Percentiles rank a stretch among this genome's conserved stretches.
Conservation (phyloP, 2,888 invertebrate species). For the Drosophila prolongata region DNA sequence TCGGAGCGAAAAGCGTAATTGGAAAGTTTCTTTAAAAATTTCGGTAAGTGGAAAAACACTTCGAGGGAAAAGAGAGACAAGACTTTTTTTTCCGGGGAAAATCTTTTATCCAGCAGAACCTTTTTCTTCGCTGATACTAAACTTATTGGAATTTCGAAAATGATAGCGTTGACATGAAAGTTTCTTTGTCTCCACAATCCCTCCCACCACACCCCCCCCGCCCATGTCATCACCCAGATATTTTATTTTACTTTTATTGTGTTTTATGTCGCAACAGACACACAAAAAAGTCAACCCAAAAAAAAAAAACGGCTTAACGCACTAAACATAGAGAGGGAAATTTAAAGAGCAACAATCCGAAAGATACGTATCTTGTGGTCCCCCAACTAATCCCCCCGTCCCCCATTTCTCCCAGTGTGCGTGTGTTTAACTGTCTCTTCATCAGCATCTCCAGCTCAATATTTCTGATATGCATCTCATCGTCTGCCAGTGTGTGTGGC, state of each 20-base stretch:
- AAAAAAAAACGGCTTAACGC: constrained; percentile 42
- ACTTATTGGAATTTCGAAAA: constrained; percentile 71
- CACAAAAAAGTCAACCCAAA: constrained; percentile 34
- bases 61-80: not conserved
- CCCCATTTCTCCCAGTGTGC: not conserved
- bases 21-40: constrained; percentile 12
- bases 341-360: constrained; percentile 62
- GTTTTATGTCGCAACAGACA: constrained; percentile 63
- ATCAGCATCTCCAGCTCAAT: constrained; percentile 28
- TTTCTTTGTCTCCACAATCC: constrained; percentile 9
- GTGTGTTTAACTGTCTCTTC: constrained; percentile 12
- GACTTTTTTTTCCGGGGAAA: not conserved
- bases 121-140: constrained; percentile 46
- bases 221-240: constrained; percentile 41
- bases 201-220: not conserved
- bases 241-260: constrained; percentile 65
- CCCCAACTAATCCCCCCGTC: constrained; percentile 10
- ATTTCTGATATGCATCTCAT: constrained; percentile 63
- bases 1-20: constrained; percentile 1
- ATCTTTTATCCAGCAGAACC: constrained; percentile 21
- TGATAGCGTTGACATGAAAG: constrained; percentile 69
- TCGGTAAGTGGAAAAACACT: constrained; percentile 13
- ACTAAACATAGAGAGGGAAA: constrained; percentile 28
- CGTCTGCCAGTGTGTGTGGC: constrained; percentile 40
- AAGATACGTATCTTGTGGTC: constrained; percentile 68